Evolutionary conservation across 2,888 invertebrate genomes (phyloP).

Genomic region (Heliconius aoede): DNA sequence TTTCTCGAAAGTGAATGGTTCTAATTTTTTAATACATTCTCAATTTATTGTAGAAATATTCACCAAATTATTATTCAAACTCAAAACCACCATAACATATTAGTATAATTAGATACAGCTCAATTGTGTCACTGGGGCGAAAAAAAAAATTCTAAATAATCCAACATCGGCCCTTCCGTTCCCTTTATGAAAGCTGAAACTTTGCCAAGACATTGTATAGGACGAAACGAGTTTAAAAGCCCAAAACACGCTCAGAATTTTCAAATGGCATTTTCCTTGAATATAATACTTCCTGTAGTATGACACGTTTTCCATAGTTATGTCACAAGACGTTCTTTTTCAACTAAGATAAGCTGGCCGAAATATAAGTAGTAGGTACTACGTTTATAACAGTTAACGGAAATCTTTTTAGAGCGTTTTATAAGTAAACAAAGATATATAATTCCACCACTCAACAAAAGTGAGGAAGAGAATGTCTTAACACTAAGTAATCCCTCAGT

Average conservation of each 20-base stretch:
- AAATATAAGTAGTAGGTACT: constrained; percentile 4
- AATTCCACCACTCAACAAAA: neutral
- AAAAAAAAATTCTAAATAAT: constrained; percentile 43
- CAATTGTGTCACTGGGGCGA: neutral
- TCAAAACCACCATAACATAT: neutral
- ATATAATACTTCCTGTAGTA: constrained; percentile 50
- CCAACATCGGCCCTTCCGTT: constrained; percentile 46
- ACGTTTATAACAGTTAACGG: no score
- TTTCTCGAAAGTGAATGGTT: no score
- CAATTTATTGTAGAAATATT: neutral
- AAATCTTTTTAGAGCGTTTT: no score
- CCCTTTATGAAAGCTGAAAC: constrained; percentile 52
- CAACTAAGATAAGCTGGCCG: constrained; percentile 14
- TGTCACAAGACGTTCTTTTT: constrained; percentile 34
- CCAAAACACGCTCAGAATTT: constrained; percentile 54
- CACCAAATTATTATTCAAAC: neutral
- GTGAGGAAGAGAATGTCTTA: no score
- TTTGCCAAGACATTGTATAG: constrained; percentile 53
- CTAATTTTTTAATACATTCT: no score
- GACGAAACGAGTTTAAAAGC: constrained; percentile 52
- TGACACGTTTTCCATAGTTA: constrained; percentile 42
- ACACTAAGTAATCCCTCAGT: no score
- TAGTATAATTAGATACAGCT: neutral
- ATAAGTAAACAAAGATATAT: neutral
- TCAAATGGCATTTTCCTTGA: constrained; percentile 49